These are phyloP conservation scores for Bradypodion ventrale DNA, from an alignment of 2,797 vertebrate species.

Conservation along the genomic window DNA sequence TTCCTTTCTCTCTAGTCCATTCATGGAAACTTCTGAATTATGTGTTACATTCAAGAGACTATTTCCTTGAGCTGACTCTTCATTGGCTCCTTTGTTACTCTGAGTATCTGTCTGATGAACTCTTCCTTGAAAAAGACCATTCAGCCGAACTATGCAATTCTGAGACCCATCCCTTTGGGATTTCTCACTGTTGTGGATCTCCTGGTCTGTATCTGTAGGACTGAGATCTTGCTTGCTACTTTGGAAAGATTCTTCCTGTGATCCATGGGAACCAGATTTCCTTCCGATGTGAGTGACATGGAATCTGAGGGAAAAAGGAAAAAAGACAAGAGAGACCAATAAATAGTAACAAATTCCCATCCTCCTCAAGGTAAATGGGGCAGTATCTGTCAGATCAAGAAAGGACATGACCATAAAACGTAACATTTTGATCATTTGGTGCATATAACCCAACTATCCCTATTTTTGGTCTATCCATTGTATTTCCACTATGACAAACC, in stretches of 20 bases:
- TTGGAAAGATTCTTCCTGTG: constrained; percentile 71
- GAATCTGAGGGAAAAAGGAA: constrained; percentile 75
- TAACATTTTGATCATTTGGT: too few species aligned
- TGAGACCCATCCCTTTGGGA: constrained; percentile 63
- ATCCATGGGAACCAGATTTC: constrained; percentile 77
- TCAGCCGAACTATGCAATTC: constrained; percentile 63
- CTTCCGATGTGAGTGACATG: constrained; percentile 91
- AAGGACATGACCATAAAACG: too few species aligned
- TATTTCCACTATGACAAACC: too few species aligned
- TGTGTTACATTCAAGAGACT: constrained; percentile 20
- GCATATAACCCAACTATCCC: too few species aligned
- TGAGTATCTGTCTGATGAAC: constrained; percentile 25
- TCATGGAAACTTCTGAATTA: constrained; percentile 32
- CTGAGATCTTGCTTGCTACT: constrained; percentile 78
- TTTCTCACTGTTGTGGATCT: constrained; percentile 63
- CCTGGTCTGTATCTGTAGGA: constrained; percentile 72
- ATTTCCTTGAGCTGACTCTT: constrained; percentile 29
- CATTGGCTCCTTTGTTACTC: neutral
- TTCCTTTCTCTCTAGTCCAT: constrained; percentile 9
- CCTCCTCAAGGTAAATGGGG: too few species aligned
- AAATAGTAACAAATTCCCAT: too few species aligned
- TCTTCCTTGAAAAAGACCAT: constrained; percentile 52
- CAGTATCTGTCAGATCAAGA: too few species aligned
- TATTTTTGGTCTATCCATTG: too few species aligned
- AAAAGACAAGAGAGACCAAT: neutral